Conservation (phyloP, 2,113 vertebrate genomes). For the Laterallus jamaicensis region DNA sequence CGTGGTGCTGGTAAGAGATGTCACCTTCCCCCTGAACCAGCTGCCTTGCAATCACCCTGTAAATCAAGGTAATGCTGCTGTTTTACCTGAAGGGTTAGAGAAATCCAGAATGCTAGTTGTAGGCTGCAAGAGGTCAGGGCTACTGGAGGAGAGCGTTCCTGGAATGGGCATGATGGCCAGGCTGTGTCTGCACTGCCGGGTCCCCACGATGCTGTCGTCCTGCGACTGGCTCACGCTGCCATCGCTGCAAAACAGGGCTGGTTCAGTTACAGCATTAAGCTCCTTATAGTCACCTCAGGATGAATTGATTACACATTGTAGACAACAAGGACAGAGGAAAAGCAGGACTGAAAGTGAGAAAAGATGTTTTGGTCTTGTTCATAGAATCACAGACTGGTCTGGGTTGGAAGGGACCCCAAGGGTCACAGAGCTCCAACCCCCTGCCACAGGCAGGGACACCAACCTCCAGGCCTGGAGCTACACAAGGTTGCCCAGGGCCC, state of each 20-base stretch:
- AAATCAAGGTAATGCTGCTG: not conserved
- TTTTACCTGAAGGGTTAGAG: slow-evolving; percentile 91
- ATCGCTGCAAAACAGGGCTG: slow-evolving; percentile 79
- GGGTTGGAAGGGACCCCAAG: too few relatives aligned
- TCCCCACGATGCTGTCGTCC: slow-evolving; percentile 97
- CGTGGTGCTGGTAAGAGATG: not conserved
- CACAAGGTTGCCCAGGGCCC: too few relatives aligned
- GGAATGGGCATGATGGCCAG: slow-evolving; percentile 96
- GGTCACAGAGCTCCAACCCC: too few relatives aligned
- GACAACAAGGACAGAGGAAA: not conserved
- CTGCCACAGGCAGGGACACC: too few relatives aligned
- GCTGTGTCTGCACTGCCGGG: slow-evolving; percentile 92
- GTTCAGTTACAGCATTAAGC: rapidly evolving
- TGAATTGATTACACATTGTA: not conserved
- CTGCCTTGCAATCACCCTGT: not conserved
- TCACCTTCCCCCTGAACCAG: not conserved
- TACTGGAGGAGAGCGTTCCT: slow-evolving; percentile 91
- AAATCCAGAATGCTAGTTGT: slow-evolving; percentile 90
- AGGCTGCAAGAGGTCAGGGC: slow-evolving; percentile 93
- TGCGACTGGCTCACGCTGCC: slow-evolving; percentile 91
- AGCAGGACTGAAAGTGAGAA: not conserved
- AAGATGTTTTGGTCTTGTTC: not conserved
- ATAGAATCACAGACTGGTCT: too few relatives aligned
- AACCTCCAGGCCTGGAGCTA: too few relatives aligned
- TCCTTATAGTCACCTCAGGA: not conserved